These are phyloP conservation scores for Drepana falcataria DNA, from an alignment of 2,888 invertebrate species.

Conservation along the genomic window DNA sequence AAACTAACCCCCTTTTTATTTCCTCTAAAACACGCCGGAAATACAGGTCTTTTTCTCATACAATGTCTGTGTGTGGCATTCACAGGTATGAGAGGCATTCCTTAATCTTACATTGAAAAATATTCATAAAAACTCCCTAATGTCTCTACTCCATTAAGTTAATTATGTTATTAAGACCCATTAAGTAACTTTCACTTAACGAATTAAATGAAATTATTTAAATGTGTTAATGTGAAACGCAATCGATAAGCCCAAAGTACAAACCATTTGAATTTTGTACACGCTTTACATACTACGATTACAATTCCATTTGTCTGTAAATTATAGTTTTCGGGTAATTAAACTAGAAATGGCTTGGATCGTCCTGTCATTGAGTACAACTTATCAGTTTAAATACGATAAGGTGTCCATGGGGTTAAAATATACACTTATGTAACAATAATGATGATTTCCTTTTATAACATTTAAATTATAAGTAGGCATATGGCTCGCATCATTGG, in stretches of 20 bases:
- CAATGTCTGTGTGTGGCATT: neutral
- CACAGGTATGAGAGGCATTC: neutral
- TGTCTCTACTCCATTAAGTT: neutral
- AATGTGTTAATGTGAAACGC: neutral
- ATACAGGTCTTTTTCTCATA: neutral
- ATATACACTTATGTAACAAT: neutral
- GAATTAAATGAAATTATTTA: neutral
- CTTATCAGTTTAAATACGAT: neutral
- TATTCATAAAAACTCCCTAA: neutral
- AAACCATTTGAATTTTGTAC: neutral
- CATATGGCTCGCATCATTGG: no score
- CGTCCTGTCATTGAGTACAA: neutral
- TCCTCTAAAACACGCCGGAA: neutral
- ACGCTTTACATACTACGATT: neutral
- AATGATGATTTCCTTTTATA: no score
- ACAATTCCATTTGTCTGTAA: neutral
- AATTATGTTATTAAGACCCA: neutral
- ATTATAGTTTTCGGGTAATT: neutral
- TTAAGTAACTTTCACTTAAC: neutral
- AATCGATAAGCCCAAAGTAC: neutral
- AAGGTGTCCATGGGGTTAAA: neutral
- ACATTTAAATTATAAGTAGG: no score
- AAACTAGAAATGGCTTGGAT: neutral
- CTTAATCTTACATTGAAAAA: neutral
- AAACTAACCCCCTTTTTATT: conserved; percentile 5